Evolutionary conservation across 2,113 vertebrate species (phyloP).

Genomic region (Centropristis striata): DNA sequence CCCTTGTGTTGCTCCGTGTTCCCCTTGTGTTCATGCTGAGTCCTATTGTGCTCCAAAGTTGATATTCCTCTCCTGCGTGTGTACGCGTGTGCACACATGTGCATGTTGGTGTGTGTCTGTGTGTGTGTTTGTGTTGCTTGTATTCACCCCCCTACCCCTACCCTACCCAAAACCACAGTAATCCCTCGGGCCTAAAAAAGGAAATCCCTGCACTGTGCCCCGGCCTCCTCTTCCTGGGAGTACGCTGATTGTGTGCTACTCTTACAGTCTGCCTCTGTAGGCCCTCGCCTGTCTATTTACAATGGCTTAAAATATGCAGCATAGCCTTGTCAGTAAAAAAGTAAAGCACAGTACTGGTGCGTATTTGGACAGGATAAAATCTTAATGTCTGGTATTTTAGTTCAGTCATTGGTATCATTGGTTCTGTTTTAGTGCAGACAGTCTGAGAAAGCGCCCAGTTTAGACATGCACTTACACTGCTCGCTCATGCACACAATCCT

Average conservation of each 20-base stretch:
- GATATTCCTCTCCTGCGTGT: conserved; percentile 26
- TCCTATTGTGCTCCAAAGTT: conserved; percentile 48
- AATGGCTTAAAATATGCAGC: conserved; percentile 32
- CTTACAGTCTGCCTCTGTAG: conserved; percentile 11
- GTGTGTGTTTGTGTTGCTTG: conserved; percentile 52
- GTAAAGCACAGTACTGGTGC: neutral
- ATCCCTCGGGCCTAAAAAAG: conserved; percentile 70
- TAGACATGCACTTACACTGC: conserved; percentile 23
- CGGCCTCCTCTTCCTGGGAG: conserved; percentile 50
- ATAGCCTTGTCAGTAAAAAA: conserved; percentile 4
- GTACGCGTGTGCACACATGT: conserved; percentile 3
- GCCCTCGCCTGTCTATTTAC: conserved; percentile 13
- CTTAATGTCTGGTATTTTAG: neutral
- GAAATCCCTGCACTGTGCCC: conserved; percentile 63
- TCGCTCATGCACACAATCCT: conserved; percentile 35
- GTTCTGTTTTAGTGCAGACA: conserved; percentile 17
- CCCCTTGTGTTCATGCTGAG: conserved; percentile 46
- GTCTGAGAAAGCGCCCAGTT: conserved; percentile 28
- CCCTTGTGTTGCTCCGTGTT: conserved; percentile 44
- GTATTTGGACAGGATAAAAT: neutral
- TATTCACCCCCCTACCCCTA: neutral
- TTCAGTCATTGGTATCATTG: neutral
- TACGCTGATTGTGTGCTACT: conserved; percentile 14
- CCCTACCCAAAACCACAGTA: conserved; percentile 59
- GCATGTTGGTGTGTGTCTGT: conserved; percentile 10